Percentiles rank a stretch among this genome's conserved stretches.
These are phyloP conservation scores for Hymenochirus boettgeri DNA, from an alignment of 2,113 vertebrate species.

Conservation along the genomic window DNA sequence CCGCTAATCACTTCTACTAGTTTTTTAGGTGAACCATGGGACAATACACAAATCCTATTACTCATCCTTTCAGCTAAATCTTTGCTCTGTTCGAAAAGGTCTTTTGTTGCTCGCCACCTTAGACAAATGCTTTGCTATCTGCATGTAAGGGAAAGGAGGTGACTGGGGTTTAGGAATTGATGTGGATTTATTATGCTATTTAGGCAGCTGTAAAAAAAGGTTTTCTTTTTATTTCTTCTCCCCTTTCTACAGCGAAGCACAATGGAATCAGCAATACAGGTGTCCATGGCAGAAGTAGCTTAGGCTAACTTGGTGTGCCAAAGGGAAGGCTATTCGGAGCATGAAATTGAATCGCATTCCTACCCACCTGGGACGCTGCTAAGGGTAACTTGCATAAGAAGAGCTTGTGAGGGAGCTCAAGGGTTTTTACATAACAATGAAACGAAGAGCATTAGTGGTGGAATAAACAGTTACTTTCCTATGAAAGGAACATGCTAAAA, in stretches of 20 bases:
- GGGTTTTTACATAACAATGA: not conserved
- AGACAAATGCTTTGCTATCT: conserved; percentile 82
- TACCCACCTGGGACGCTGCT: not conserved
- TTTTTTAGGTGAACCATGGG: conserved; percentile 65
- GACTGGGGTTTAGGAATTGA: conserved; percentile 85
- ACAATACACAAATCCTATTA: conserved; percentile 69
- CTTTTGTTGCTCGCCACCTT: conserved; percentile 73
- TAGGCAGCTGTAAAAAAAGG: conserved; percentile 76
- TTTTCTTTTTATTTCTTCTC: conserved; percentile 12
- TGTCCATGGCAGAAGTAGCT: conserved; percentile 72
- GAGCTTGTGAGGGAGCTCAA: not conserved
- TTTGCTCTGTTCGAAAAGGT: conserved; percentile 64
- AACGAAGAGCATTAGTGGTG: not conserved
- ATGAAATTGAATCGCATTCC: not conserved
- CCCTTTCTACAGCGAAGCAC: conserved; percentile 56
- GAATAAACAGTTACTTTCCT: not conserved
- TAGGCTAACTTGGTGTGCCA: conserved; percentile 63
- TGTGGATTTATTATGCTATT: conserved; percentile 95
- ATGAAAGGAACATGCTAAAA: not conserved
- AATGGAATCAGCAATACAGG: conserved; percentile 79
- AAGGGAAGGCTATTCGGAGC: not conserved
- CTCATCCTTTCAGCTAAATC: conserved; percentile 64
- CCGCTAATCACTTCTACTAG: conserved; percentile 60
- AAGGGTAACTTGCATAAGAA: not conserved
- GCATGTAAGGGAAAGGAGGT: conserved; percentile 77